Conservation (phyloP, 2,888 invertebrate species). For the Andrena marginata region DNA sequence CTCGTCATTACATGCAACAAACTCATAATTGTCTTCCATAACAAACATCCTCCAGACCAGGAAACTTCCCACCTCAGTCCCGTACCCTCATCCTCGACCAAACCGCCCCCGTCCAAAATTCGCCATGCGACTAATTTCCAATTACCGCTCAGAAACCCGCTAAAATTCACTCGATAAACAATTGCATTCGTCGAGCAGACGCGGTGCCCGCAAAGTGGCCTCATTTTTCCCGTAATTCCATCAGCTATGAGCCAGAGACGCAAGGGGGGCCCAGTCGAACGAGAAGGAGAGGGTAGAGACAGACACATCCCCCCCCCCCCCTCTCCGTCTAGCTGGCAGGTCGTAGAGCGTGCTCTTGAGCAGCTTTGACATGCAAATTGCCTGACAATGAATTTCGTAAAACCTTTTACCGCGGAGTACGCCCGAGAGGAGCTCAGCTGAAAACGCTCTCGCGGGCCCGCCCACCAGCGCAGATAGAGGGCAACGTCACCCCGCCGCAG, state of each 20-base stretch:
- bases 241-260: conserved; percentile 54
- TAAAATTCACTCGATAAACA: conserved; percentile 54
- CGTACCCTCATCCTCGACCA: neutral
- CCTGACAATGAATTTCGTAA: conserved; percentile 84
- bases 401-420: conserved; percentile 83
- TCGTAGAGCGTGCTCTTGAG: conserved; percentile 73
- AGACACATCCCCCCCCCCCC: conserved; percentile 40
- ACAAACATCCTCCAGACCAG: neutral
- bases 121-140: neutral
- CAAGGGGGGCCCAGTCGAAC: neutral
- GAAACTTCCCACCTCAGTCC: neutral
- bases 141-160: neutral
- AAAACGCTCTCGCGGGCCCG: conserved; percentile 51
- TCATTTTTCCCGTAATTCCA: conserved; percentile 77
- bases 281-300: conserved; percentile 57
- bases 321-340: conserved; percentile 60
- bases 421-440: conserved; percentile 70
- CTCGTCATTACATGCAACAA: no score
- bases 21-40: no score
- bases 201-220: conserved; percentile 71
- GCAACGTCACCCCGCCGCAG: conserved; percentile 3
- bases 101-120: no score
- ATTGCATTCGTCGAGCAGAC: conserved; percentile 24
- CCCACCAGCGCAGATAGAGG: conserved; percentile 39
- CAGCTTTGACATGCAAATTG: conserved; percentile 84